Base-by-base conservation (phyloP, 2,797 vertebrate genomes). In the Ceyx erithaca region DNA sequence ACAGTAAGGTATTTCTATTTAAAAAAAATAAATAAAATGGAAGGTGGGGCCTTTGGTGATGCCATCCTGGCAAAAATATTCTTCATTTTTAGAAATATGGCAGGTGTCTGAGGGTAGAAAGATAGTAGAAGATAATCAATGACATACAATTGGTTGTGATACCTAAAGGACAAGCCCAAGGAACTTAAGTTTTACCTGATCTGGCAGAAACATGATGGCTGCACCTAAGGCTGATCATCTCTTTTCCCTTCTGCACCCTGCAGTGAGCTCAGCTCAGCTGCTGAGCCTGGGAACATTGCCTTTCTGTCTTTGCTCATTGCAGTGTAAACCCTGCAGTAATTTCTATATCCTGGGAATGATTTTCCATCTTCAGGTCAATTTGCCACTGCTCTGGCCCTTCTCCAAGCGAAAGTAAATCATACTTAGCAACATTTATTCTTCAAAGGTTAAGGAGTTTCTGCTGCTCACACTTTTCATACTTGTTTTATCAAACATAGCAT, bases 371-470 rank as follows among this genome's bases (percentile, higher is more conserved):
- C 41, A 61, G 28, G 28, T 43, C 69, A 66, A 5, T 15, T 75
- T 89, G 75, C 26, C 4, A 0, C 46, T 54, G 13, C 28, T 77
- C 71, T 93, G 83, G 70, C 52, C 12, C 23, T 12, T 1, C 30
- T 85, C 75, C 90, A 90, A 77, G 30, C 2, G 69, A 88, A 93
- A 93, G 49, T 6, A 79, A 90, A 63, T 61, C 45, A 46, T n/a
- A 18, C 55, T 68, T 54, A 12, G 3, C 11, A 41, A 21, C 23
- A 79, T 64, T 71, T 63, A 30, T 45, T 88, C 41, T 91, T 33
- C 37, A 77, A 61, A 93, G 79, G 75, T 85, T 69, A 93, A 93
- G 89, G 71, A 91, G 77, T 94, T 96, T 93, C 92, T 92, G 57
- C 19, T 91, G 49, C 52, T 63, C 33, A 25, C 49, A 15, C n/a